Percentiles rank a stretch among this genome's conserved stretches.
Conservation (phyloP, 2,797 vertebrate genomes). For the Garrulus glandarius region DNA sequence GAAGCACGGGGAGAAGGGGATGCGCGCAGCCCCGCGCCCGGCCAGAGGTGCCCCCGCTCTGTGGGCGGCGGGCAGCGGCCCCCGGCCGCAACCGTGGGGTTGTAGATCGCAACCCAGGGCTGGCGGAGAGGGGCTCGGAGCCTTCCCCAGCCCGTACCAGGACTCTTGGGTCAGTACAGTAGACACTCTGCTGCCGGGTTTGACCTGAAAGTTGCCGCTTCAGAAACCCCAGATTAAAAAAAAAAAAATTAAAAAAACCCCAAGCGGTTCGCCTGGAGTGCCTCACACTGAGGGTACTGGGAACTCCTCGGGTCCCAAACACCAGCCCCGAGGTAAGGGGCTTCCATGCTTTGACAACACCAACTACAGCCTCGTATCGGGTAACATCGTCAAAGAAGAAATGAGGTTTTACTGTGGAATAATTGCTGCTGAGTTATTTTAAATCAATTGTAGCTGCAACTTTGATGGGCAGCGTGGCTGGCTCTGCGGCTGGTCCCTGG, state of each 20-base stretch:
- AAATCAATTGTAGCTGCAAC: not conserved
- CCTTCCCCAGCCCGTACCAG: not conserved
- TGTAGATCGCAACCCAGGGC: not conserved
- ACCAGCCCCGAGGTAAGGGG: not conserved
- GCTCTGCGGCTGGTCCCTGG: not conserved
- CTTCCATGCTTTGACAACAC: not conserved
- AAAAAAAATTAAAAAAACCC: rapidly evolving
- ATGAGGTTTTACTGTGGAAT: not conserved
- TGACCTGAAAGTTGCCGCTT: not conserved
- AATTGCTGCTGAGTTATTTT: not conserved
- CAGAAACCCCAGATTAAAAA: not conserved
- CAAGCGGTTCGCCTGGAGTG: not conserved
- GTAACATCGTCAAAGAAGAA: not conserved
- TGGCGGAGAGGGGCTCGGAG: not conserved
- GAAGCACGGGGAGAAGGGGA: not conserved
- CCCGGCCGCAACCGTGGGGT: not conserved
- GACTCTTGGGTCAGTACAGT: not conserved
- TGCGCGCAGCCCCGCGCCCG: not conserved
- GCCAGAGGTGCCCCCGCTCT: not conserved
- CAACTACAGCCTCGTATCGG: not conserved
- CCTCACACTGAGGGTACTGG: not conserved
- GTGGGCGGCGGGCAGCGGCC: not conserved
- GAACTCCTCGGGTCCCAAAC: not conserved
- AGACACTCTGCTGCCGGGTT: not conserved
- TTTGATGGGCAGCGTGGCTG: not conserved